Evolutionary conservation across 1,140 invertebrate species (phyloP).

Genomic region (Drosophila kurseongensis): DNA sequence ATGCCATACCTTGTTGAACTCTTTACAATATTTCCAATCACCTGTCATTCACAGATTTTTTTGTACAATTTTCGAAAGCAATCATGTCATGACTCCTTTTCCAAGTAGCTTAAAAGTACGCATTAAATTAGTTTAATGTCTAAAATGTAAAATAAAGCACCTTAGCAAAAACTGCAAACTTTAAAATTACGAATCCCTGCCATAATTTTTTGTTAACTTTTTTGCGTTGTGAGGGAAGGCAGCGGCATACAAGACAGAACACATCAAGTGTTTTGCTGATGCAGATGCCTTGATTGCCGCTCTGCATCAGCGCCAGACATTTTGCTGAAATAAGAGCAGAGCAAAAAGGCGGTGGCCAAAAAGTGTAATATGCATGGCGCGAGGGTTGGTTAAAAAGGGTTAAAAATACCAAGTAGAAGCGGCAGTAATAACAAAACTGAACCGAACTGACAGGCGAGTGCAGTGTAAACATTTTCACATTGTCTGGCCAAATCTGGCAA

Average conservation of each 20-base stretch:
- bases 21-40: no score
- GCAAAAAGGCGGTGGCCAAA: constrained; percentile 1
- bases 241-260: not conserved
- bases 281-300: constrained; percentile 54
- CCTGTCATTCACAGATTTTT: no score
- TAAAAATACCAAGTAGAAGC: not conserved
- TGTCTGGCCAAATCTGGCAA: constrained; percentile 36
- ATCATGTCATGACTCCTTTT: no score
- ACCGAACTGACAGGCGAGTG: constrained; percentile 45
- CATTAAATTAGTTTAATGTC: no score
- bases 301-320: constrained; percentile 20
- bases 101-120: no score
- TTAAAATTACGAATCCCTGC: no score
- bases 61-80: no score
- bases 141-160: no score
- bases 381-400: constrained; percentile 6
- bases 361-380: constrained; percentile 47
- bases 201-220: no score
- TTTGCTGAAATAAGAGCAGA: not conserved
- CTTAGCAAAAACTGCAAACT: no score
- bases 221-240: not conserved
- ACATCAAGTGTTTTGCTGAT: constrained; percentile 39
- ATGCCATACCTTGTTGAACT: no score
- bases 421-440: constrained; percentile 28
- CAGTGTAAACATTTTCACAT: constrained; percentile 63